Conservation (phyloP, 2,797 vertebrate genomes). For the Tapera naevia region DNA sequence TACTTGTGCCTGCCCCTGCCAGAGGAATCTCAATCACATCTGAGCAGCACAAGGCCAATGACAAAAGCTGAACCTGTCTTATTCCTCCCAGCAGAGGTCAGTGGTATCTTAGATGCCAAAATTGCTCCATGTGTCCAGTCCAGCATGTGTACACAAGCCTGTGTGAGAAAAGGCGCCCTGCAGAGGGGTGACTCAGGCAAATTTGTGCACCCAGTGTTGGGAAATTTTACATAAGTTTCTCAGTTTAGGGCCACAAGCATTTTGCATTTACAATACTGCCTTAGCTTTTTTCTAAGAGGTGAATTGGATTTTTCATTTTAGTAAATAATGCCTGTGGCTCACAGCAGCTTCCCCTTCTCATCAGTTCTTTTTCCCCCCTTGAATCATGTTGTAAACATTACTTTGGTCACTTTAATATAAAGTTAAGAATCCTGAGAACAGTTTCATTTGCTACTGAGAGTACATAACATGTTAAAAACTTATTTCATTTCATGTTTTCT, state of each 20-base stretch:
- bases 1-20: fast-evolving
- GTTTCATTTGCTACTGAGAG: not conserved
- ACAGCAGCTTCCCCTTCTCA: not conserved
- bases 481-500: constrained; percentile 14
- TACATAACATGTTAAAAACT: not conserved
- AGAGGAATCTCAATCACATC: not conserved
- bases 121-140: not conserved
- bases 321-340: not conserved
- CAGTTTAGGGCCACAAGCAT: not conserved
- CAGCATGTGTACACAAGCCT: not conserved
- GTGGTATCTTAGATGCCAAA: constrained; percentile 8
- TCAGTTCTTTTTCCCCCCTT: not conserved
- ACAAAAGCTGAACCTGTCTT: not conserved
- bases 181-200: not conserved
- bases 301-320: not conserved
- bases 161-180: fast-evolving
- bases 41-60: not conserved
- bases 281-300: not conserved
- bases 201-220: not conserved
- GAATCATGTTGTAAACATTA: not conserved
- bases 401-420: not conserved
- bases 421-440: not conserved
- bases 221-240: not conserved
- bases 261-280: not conserved
- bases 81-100: constrained; percentile 44